Evolutionary conservation across 1,140 invertebrate genomes (phyloP), one percentile per base, ranked within the genome.

Genomic region (Platyura marginata): DNA sequence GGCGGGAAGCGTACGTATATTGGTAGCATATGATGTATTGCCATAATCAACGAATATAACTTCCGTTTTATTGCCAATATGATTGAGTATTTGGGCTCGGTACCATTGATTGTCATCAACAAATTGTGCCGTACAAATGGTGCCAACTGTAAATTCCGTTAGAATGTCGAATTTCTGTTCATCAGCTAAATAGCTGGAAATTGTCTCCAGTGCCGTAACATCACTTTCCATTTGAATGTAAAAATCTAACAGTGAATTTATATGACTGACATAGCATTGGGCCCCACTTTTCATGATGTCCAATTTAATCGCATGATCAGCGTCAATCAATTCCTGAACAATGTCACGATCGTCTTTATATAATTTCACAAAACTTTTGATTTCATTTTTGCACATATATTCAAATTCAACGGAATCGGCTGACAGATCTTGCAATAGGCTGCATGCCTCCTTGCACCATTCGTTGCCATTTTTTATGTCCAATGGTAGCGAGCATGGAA

Each of bases 31-130:
- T 10, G 73, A 72, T 0, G 71, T 72, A 55, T 82, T 81, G 18
- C 79, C 79, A 50, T 81, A 82, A 61, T 83, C 80, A 54, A 81
- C 72, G 50, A 79, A 81, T 1, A 75, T 51, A 1, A 81, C 75
- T 59, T 78, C 74, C 3, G 67, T 72, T 5, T 67, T 73, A 10
- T 65, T 62, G 2, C 72, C 71, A 2, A 68, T 67, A 36, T 73
- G 66, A 6, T 69, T 68, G 20, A 79, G 57, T 25, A 81, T 64
- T 52, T 75, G 68, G 0, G 76, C 77, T 29, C 79, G 62, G 50
- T 81, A 82, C 77, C 77, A 82, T 13, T 63, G 61, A 13, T 67
- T 70, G 51, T 81, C 77, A 46, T 79, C 77, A 1, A 73, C 67
- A 52, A 75, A 81, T 42, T 75, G 67, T 0, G 76, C 78, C 0